phyloP scores from a whole-genome alignment of 2,113 vertebrate species.

The Dasyornis broadbenti region DNA sequence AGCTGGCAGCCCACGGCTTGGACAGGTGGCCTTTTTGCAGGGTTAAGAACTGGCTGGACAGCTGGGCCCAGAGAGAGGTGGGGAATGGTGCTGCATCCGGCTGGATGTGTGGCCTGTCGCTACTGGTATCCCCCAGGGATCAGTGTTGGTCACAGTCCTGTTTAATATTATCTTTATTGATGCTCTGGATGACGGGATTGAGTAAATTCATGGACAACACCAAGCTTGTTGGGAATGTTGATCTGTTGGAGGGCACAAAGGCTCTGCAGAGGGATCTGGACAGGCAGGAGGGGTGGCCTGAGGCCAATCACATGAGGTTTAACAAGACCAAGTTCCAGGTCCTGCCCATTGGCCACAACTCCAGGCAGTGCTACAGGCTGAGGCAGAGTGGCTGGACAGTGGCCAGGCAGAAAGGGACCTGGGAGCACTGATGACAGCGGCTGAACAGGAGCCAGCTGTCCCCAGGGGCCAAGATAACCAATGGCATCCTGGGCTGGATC shows the following conservation, averaged over 20 bases:
- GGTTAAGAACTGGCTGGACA: background rate
- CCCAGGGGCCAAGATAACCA: background rate
- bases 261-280: background rate
- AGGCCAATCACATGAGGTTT: background rate
- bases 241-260: background rate
- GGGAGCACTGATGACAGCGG: too few relatives aligned
- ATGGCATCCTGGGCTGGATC: background rate
- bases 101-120: background rate
- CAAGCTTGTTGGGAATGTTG: background rate
- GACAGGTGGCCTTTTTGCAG: background rate
- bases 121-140: background rate
- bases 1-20: background rate
- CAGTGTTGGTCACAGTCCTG: background rate
- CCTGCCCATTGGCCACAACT: background rate
- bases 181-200: background rate
- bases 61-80: background rate
- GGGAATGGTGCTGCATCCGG: background rate
- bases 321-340: background rate
- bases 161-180: background rate
- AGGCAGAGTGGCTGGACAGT: background rate
- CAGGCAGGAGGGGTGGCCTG: too few relatives aligned
- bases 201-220: background rate
- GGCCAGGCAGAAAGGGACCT: background rate
- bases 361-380: background rate
- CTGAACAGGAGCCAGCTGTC: background rate